Evolutionary conservation across 2,113 vertebrate species (phyloP), one percentile per base, ranked within the genome.

Genomic region (Barbus barbus): DNA sequence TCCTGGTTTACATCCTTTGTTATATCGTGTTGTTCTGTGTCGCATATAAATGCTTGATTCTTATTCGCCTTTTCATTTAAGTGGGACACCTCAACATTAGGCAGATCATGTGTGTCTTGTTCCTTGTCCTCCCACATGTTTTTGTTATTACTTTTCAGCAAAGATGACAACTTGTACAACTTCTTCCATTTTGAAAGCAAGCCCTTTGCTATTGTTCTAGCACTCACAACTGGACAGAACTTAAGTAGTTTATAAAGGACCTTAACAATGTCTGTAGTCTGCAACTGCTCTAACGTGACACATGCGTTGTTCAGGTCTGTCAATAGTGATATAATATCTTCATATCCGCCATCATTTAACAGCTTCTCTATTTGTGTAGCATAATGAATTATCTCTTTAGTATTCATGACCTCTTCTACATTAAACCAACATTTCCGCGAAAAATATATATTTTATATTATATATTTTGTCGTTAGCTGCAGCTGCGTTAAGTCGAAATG

Each of bases 131-230:
- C 4, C 80, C 78, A 1, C 22, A n/a, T n/a, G 5, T 0, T 65
- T 72, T 65, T 88, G n/a, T 73, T 41, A 86, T 65, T 91, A 22
- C 33, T 72, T 87, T 12, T 58, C 3, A 69, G 75, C 84, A 51
- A 86, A 87, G 11, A 75, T 48, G 38, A 73, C 16, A 7, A 89
- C 53, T 89, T 90, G 89, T 93, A 94, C 83, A 94, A 82, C 44
- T 78, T 90, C 91, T 95, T 97, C 97, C 97, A 98, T 84, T 93
- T 93, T 0, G 94, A 93, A 58, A 98, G 75, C 73, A 98, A 72
- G 74, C 81, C 60, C 89, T 93, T 97, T 22, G 90, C 92, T 16
- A 84, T 92, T 88, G 86, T 96, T 89, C 91, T 97, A 89, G 95
- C 36, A 5, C 58, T 0, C 36, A 2, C 72, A 0, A 92, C 90